A percentile compares a stretch with the other conserved stretches of the same genome.
phyloP scores from a whole-genome alignment of 2,113 vertebrate genomes.

The Epinephelus lanceolatus region DNA sequence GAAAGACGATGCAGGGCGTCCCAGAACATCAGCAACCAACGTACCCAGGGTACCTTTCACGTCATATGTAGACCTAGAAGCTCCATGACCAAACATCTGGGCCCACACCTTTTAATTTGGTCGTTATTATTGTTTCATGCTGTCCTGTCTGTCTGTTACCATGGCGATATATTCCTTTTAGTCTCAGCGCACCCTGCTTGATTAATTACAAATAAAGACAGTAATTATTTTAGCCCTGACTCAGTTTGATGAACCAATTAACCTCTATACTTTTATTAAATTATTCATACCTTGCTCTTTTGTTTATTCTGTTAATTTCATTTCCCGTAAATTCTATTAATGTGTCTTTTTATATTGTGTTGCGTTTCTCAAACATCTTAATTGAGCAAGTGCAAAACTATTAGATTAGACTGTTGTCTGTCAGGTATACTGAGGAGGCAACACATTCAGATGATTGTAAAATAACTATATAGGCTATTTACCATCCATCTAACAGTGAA shows the following conservation, averaged over 20 bases:
- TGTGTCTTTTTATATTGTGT: background rate
- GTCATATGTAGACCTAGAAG: too few relatives aligned
- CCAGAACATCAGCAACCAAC: too few relatives aligned
- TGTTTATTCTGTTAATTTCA: background rate
- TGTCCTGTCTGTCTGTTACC: conserved; percentile 11
- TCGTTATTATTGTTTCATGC: conserved; percentile 4
- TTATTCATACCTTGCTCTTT: background rate
- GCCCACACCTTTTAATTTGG: conserved; percentile 2
- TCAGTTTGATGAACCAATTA: background rate
- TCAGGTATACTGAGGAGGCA: too few relatives aligned
- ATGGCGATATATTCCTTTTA: background rate
- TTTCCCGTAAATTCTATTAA: background rate
- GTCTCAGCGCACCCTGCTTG: background rate
- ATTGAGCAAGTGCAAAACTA: background rate
- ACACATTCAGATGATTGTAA: too few relatives aligned
- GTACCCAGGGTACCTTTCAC: too few relatives aligned
- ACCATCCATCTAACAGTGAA: too few relatives aligned
- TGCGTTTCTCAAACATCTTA: background rate
- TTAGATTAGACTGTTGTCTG: background rate
- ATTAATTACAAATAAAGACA: conserved; percentile 5
- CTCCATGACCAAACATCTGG: too few relatives aligned
- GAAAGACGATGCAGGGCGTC: too few relatives aligned
- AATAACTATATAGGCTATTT: too few relatives aligned
- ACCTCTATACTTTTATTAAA: background rate
- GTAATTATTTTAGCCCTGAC: background rate